These are phyloP conservation scores for Meganola albula DNA, from an alignment of 2,888 invertebrate genomes.

Conservation along the genomic window DNA sequence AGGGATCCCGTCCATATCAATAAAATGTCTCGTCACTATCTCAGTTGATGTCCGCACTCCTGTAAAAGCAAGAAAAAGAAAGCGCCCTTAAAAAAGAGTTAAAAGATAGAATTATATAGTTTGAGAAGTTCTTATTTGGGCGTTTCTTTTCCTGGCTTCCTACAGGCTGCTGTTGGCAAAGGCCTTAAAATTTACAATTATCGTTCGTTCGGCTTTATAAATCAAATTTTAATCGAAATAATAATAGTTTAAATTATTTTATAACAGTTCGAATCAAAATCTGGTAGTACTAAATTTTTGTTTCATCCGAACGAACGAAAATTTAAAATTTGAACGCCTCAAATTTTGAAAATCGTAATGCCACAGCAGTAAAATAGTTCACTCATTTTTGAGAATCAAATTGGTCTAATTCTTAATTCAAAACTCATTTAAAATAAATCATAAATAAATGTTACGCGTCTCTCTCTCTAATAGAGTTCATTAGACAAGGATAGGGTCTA, in stretches of 20 bases:
- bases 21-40: conserved; percentile 70
- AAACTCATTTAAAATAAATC: neutral
- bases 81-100: conserved; percentile 47
- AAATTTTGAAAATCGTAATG: no score
- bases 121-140: no score
- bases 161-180: conserved; percentile 49
- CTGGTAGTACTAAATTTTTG: neutral
- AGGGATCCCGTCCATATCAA: conserved; percentile 68
- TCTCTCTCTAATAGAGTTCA: no score
- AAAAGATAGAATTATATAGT: conserved; percentile 3
- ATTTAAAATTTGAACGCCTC: no score
- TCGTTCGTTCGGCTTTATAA: no score
- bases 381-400: no score
- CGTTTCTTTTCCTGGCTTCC: conserved; percentile 75
- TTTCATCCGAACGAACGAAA: conserved; percentile 10
- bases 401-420: neutral
- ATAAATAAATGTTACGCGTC: neutral
- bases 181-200: no score
- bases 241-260: no score
- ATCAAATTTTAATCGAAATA: no score
- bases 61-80: conserved; percentile 73
- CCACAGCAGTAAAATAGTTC: conserved; percentile 25
- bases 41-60: conserved; percentile 69
- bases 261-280: no score
- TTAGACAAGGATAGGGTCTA: no score